A percentile compares a stretch with the other conserved stretches of the same genome.
These are phyloP conservation scores for Aselliscus stoliczkanus DNA, from an alignment of 2,797 vertebrate species.

Conservation along the genomic window DNA sequence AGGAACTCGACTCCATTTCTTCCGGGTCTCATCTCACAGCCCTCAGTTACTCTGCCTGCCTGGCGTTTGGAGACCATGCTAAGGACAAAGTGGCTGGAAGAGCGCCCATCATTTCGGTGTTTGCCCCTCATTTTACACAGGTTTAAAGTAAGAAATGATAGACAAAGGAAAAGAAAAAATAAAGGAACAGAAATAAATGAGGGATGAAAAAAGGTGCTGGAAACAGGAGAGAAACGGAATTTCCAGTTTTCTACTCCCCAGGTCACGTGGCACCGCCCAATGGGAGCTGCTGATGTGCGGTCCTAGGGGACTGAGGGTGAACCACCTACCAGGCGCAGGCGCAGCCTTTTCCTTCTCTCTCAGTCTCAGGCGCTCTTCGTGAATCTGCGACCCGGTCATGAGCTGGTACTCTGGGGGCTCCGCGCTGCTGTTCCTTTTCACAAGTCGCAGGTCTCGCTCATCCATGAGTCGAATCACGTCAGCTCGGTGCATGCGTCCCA, in stretches of 20 bases:
- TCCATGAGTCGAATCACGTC: constrained; percentile 89
- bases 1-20: not conserved
- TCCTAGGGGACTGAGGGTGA: not conserved
- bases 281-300: not conserved
- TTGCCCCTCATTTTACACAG: not conserved
- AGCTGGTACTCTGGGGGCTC: constrained; percentile 91
- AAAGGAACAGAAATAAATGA: not conserved
- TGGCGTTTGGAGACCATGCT: rapidly evolving
- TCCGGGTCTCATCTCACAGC: not conserved
- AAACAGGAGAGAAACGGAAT: too few relatives aligned
- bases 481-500: constrained; percentile 89
- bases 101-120: not conserved
- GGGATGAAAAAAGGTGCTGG: not conserved
- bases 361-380: constrained; percentile 87
- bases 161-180: not conserved
- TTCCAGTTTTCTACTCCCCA: not conserved
- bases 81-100: not conserved
- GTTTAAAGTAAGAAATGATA: not conserved
- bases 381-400: constrained; percentile 91
- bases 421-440: constrained; percentile 78
- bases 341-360: constrained; percentile 84
- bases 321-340: constrained; percentile 81
- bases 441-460: constrained; percentile 85
- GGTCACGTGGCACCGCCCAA: not conserved
- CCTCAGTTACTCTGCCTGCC: not conserved